These are phyloP conservation scores for Acrocephalus kingi DNA, from an alignment of 2,113 vertebrate species.

Conservation along the genomic window DNA sequence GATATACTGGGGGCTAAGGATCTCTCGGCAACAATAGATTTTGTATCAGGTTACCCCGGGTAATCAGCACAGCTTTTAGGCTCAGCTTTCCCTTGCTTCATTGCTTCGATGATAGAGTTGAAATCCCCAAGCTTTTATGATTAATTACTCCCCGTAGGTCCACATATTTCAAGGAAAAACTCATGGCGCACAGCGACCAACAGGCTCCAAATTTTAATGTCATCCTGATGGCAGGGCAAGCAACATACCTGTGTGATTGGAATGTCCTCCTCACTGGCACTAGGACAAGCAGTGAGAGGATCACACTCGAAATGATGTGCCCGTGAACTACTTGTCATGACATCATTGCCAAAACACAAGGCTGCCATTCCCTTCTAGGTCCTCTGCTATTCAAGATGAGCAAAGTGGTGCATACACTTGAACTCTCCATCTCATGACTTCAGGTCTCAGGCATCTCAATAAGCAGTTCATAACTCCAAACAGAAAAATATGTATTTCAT, in stretches of 20 bases:
- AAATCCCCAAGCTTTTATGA: slow-evolving; percentile 88
- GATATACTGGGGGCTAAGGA: slow-evolving; percentile 81
- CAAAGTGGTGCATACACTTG: not conserved
- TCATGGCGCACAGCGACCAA: slow-evolving; percentile 57
- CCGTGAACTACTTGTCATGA: not conserved
- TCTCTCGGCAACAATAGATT: slow-evolving; percentile 92
- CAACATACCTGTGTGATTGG: not conserved
- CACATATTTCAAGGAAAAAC: slow-evolving; percentile 79
- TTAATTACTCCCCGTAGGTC: slow-evolving; percentile 85
- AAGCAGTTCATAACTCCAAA: not conserved
- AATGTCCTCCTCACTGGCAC: not conserved
- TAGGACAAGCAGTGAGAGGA: not conserved
- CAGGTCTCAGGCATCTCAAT: not conserved
- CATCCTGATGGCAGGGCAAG: slow-evolving; percentile 30
- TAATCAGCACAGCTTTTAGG: slow-evolving; percentile 91
- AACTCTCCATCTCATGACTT: not conserved
- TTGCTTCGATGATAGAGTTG: slow-evolving; percentile 82
- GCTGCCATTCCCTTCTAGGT: not conserved
- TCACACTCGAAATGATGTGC: not conserved
- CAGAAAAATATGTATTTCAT: not conserved
- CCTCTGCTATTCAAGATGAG: not conserved
- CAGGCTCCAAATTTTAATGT: slow-evolving; percentile 74
- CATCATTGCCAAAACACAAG: not conserved
- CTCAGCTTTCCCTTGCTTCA: slow-evolving; percentile 87
- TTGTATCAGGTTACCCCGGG: slow-evolving; percentile 89